These are phyloP conservation scores for Cynocephalus volans DNA, from an alignment of 2,113 vertebrate genomes.

Conservation along the genomic window DNA sequence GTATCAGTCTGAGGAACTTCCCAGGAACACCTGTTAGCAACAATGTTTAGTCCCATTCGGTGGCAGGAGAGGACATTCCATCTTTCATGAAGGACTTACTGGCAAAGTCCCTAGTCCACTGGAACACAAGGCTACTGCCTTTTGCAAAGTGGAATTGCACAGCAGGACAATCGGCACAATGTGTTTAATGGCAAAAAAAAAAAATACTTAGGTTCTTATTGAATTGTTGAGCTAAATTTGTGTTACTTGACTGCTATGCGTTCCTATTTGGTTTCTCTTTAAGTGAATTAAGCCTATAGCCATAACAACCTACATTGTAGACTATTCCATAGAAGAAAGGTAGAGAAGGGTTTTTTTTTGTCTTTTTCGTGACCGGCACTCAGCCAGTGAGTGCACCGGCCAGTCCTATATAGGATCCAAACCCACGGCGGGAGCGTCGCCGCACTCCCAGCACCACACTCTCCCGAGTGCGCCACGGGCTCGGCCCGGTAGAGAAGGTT, in stretches of 20 bases:
- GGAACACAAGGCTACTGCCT: neutral
- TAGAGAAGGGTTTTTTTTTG: too few relatives aligned
- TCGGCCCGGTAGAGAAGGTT: neutral
- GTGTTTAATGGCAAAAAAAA: neutral
- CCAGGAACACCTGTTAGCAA: neutral
- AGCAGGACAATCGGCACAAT: neutral
- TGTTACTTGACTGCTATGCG: neutral
- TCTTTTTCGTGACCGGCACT: too few relatives aligned
- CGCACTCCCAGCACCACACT: too few relatives aligned
- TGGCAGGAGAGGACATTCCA: neutral
- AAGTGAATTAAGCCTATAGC: neutral
- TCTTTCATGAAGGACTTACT: neutral
- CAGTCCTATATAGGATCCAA: too few relatives aligned
- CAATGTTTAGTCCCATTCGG: neutral
- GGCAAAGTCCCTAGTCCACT: neutral
- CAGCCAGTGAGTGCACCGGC: too few relatives aligned
- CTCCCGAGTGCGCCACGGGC: too few relatives aligned
- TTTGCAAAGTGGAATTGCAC: neutral
- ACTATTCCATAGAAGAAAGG: neutral
- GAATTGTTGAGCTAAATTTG: neutral
- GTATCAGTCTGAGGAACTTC: neutral
- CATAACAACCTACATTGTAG: neutral
- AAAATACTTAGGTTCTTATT: neutral
- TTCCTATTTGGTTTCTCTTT: neutral
- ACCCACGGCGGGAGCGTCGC: too few relatives aligned